phyloP scores from a whole-genome alignment of 2,113 vertebrate genomes.

The Galeopterus variegatus region DNA sequence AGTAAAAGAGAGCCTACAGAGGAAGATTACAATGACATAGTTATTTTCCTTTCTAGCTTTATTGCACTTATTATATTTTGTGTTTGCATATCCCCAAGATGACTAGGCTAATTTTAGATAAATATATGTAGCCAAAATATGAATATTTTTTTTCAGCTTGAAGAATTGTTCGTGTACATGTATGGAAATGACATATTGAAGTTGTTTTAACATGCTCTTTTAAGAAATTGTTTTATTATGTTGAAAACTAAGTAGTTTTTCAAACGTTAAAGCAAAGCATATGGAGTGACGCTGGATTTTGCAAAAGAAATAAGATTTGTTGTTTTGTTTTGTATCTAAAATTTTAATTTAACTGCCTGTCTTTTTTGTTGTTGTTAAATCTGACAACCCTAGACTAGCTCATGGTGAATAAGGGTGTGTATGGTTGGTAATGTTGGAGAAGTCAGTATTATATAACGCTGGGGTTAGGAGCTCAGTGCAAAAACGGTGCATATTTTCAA shows the following conservation, averaged over 20 bases:
- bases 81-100: not conserved
- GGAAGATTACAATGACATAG: too few species aligned
- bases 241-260: not conserved
- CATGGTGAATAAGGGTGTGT: not conserved
- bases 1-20: too few species aligned
- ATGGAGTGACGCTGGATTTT: not conserved
- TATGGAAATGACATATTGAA: not conserved
- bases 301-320: not conserved
- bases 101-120: not conserved
- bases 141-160: not conserved
- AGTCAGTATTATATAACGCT: not conserved
- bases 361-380: not conserved
- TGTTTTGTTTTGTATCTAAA: not conserved
- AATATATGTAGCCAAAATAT: not conserved
- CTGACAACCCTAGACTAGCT: not conserved
- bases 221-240: not conserved
- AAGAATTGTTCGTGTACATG: not conserved
- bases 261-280: not conserved
- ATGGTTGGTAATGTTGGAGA: not conserved
- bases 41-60: not conserved
- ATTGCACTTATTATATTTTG: accelerated
- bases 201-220: not conserved
- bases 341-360: not conserved
- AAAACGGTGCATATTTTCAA: not conserved
- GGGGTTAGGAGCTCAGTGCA: not conserved